Percentiles rank a stretch among this genome's conserved stretches.
Conservation (phyloP, 2,888 invertebrate species). For the Teleiodes luculella region DNA sequence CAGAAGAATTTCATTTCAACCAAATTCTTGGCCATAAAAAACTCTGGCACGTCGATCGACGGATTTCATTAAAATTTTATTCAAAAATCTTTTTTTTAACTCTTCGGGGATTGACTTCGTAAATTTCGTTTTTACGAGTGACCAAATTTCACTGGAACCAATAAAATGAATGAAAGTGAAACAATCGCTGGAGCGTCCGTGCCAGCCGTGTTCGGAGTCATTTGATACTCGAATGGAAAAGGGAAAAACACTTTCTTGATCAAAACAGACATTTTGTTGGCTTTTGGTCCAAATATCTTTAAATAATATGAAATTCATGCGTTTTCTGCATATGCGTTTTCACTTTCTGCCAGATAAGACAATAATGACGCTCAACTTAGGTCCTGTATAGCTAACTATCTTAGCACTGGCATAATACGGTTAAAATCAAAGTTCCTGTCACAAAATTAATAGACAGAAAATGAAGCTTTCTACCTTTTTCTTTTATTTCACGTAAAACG, state of each 20-base stretch:
- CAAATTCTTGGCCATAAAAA: not conserved
- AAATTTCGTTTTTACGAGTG: constrained; percentile 3
- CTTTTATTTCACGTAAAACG: too few relatives aligned
- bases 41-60: not conserved
- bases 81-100: not conserved
- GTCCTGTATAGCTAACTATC: too few relatives aligned
- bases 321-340: too few relatives aligned
- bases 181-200: not conserved
- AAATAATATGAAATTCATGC: too few relatives aligned
- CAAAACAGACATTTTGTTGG: not conserved
- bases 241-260: constrained; percentile 14
- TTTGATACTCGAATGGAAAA: constrained; percentile 13
- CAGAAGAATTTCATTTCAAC: not conserved
- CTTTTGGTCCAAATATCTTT: constrained; percentile 1
- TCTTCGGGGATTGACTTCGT: constrained; percentile 2
- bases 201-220: constrained; percentile 20
- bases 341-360: too few relatives aligned
- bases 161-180: constrained; percentile 8
- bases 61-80: constrained; percentile 7
- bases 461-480: too few relatives aligned
- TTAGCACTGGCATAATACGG: too few relatives aligned
- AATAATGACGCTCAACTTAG: too few relatives aligned
- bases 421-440: too few relatives aligned
- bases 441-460: too few relatives aligned
- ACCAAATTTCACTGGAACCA: not conserved